Percentiles rank a stretch among this genome's conserved stretches.
These are phyloP conservation scores for Condylura cristata DNA, from an alignment of 2,113 vertebrate species.

Conservation along the genomic window DNA sequence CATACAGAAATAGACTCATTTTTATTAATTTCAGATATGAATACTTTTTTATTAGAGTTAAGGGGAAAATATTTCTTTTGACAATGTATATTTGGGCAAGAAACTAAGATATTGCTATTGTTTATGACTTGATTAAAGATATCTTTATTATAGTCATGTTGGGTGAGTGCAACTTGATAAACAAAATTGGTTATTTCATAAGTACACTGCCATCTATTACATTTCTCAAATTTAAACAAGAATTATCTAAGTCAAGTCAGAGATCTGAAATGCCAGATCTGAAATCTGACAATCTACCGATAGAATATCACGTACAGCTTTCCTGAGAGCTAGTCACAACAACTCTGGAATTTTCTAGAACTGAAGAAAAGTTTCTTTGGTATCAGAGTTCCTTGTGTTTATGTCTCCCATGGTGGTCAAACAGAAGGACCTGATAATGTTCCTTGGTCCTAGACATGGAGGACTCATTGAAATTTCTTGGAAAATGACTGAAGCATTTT, in stretches of 20 bases:
- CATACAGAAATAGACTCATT: not conserved
- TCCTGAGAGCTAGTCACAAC: not conserved
- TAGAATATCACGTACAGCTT: not conserved
- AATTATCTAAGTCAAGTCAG: not conserved
- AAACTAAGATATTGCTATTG: not conserved
- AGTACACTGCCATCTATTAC: not conserved
- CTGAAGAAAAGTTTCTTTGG: not conserved
- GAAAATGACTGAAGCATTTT: slow-evolving; percentile 53
- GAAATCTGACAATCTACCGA: not conserved
- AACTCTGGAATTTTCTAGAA: slow-evolving; percentile 13
- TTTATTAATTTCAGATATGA: not conserved
- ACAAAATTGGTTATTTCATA: not conserved
- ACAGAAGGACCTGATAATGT: not conserved
- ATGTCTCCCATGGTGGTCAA: not conserved
- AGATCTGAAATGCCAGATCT: not conserved
- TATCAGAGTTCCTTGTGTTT: not conserved
- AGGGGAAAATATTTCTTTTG: not conserved
- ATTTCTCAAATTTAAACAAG: slow-evolving; percentile 25
- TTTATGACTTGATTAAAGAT: not conserved
- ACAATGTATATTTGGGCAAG: slow-evolving; percentile 17
- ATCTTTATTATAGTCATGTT: not conserved
- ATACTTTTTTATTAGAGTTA: slow-evolving; percentile 16
- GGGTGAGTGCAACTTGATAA: not conserved
- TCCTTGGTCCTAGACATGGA: not conserved
- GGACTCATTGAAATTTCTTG: slow-evolving; percentile 14